Conservation (phyloP, 2,113 vertebrate genomes). For the Urocitellus parryii region DNA sequence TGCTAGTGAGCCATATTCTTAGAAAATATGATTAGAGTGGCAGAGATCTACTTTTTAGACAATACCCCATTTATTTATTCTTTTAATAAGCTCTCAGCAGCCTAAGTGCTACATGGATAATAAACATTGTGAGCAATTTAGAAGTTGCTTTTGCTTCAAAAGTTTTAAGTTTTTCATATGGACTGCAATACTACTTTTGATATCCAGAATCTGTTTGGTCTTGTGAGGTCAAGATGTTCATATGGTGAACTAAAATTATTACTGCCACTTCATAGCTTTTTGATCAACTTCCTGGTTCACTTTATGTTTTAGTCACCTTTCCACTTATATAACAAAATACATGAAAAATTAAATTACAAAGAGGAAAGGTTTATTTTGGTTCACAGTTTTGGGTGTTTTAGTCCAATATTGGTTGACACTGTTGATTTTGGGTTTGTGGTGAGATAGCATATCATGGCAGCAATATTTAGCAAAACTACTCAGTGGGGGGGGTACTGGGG, state of each 20-base stretch:
- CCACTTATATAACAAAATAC: background rate
- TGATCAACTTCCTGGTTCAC: background rate
- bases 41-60: slow-evolving; percentile 42
- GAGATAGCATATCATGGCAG: background rate
- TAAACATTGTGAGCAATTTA: background rate
- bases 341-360: background rate
- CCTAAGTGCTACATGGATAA: background rate
- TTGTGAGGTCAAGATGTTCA: background rate
- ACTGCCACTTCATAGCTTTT: background rate
- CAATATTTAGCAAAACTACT: background rate
- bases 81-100: background rate
- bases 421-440: background rate
- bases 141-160: background rate
- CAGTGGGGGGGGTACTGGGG: too few species aligned
- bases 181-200: background rate
- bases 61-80: slow-evolving; percentile 40
- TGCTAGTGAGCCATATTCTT: background rate
- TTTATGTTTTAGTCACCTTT: background rate
- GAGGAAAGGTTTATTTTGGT: background rate
- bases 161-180: background rate
- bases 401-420: background rate
- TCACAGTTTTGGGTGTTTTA: background rate
- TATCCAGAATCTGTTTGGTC: background rate
- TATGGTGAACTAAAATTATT: background rate
- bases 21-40: background rate